Evolutionary conservation across 2,797 vertebrate species (phyloP).

Genomic region (Kryptolebias ocellatus): DNA sequence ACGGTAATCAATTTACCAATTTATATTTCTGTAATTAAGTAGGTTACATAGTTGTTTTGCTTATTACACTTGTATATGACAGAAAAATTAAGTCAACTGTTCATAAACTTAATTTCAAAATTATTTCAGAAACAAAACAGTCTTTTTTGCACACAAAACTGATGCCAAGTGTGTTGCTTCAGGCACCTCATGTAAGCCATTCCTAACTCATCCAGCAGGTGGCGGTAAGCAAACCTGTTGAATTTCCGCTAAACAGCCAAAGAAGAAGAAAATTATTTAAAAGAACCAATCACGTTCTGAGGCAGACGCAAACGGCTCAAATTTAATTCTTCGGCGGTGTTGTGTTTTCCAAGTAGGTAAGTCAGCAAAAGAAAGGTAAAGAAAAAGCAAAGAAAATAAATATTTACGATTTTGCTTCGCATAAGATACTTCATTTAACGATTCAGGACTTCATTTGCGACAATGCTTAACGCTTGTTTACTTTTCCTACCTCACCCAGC

Average conservation of each 20-base stretch:
- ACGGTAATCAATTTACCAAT: too few species aligned
- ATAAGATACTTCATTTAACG: too few species aligned
- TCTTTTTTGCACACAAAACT: too few species aligned
- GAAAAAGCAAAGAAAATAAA: not conserved
- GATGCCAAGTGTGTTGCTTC: too few species aligned
- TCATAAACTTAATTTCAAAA: too few species aligned
- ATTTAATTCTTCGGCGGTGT: slow-evolving; percentile 64
- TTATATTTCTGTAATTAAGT: too few species aligned
- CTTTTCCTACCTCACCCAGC: slow-evolving; percentile 1
- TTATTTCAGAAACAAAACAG: too few species aligned
- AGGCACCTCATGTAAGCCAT: too few species aligned
- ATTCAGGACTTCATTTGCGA: not conserved
- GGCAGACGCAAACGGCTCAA: slow-evolving; percentile 21
- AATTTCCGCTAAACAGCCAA: not conserved
- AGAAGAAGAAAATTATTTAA: slow-evolving; percentile 32
- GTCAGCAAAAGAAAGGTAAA: not conserved
- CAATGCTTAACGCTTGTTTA: not conserved
- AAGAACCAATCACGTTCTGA: slow-evolving; percentile 54
- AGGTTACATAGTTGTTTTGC: too few species aligned
- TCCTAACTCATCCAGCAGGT: not conserved
- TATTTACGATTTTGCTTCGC: not conserved
- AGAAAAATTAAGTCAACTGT: too few species aligned
- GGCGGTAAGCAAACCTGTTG: not conserved
- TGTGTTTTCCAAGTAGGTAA: not conserved
- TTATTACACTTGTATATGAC: too few species aligned